A percentile compares a stretch with the other conserved stretches of the same genome.
These are phyloP conservation scores for Sinopyrophorus schimmeli DNA, from an alignment of 2,888 invertebrate species.

Conservation along the genomic window DNA sequence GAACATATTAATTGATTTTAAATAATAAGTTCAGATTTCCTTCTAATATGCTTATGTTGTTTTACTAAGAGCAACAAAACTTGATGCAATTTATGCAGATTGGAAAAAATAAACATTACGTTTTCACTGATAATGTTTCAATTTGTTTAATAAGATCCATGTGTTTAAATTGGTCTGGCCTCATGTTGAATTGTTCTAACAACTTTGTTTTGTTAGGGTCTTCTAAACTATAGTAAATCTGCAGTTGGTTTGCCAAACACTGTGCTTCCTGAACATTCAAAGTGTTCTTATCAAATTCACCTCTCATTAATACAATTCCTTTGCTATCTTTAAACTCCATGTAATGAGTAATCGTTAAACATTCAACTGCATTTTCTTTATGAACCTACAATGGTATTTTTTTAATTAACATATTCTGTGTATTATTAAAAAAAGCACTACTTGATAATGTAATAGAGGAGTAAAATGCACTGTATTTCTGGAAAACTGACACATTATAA, in stretches of 20 bases:
- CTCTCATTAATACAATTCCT: conserved; percentile 80
- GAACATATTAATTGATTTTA: too few relatives aligned
- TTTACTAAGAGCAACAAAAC: too few relatives aligned
- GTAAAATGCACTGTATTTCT: conserved; percentile 80
- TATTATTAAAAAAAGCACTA: conserved; percentile 42
- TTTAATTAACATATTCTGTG: background rate
- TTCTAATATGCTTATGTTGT: too few relatives aligned
- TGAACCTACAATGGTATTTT: conserved; percentile 62
- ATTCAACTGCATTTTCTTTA: conserved; percentile 87
- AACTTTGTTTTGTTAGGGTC: conserved; percentile 65
- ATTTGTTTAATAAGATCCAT: conserved; percentile 79
- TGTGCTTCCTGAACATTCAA: conserved; percentile 78
- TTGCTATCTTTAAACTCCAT: conserved; percentile 72
- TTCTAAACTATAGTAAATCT: conserved; percentile 77
- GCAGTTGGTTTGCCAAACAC: conserved; percentile 82
- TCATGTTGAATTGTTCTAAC: conserved; percentile 69
- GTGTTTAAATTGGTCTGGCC: conserved; percentile 77
- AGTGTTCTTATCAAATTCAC: conserved; percentile 81
- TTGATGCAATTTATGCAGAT: conserved; percentile 13
- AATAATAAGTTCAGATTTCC: too few relatives aligned
- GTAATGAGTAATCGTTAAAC: conserved; percentile 78
- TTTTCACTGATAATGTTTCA: conserved; percentile 65
- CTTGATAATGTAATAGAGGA: conserved; percentile 82
- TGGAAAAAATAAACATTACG: too few relatives aligned
- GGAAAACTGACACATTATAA: conserved; percentile 76